Conservation (phyloP, 2,797 vertebrate species). For the Mormyrus proboscirostris region DNA sequence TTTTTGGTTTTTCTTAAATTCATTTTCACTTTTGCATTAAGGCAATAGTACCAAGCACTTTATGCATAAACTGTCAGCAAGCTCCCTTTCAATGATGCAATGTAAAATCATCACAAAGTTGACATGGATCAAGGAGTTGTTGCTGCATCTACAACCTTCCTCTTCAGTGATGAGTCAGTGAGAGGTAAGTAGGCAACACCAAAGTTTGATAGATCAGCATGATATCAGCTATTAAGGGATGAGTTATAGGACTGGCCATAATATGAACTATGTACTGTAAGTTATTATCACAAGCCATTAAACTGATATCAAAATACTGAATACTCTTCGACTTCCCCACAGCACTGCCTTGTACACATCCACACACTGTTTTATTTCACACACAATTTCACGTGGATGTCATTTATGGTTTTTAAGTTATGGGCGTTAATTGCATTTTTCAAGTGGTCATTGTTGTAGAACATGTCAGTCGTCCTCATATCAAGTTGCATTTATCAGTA, state of each 20-base stretch:
- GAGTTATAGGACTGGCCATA: not conserved
- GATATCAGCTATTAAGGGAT: not conserved
- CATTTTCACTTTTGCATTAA: not conserved
- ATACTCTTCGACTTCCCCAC: not conserved
- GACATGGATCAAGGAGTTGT: not conserved
- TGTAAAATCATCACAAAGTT: not conserved
- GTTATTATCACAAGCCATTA: not conserved
- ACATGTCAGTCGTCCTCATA: not conserved
- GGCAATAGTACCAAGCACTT: not conserved
- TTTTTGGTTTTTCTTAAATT: not conserved
- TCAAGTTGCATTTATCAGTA: not conserved
- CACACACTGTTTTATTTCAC: not conserved
- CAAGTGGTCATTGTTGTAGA: not conserved
- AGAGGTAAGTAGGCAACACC: not conserved
- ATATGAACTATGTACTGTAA: not conserved
- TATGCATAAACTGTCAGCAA: not conserved
- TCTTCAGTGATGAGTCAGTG: not conserved
- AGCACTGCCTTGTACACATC: not conserved
- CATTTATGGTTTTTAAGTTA: not conserved
- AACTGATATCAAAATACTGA: not conserved
- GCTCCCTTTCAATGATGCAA: not conserved
- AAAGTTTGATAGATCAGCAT: not conserved
- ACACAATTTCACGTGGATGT: not conserved
- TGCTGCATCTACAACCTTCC: not conserved
- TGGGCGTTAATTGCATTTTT: not conserved